Conservation (phyloP, 2,888 invertebrate species). For the Oscheius sp. region DNA sequence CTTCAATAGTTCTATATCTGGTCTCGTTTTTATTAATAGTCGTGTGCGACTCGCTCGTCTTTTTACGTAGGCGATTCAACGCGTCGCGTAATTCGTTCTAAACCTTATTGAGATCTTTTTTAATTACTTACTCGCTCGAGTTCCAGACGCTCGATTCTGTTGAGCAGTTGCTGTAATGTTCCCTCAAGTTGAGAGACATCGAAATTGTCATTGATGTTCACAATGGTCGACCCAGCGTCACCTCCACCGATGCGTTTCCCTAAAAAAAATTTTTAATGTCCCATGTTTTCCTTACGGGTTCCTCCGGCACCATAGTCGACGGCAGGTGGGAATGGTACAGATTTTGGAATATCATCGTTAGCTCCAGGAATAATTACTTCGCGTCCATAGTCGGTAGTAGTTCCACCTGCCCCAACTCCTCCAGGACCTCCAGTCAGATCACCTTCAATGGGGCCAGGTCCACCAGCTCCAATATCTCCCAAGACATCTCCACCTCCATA, state of each 20-base stretch:
- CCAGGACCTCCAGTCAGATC: not conserved
- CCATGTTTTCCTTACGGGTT: not conserved
- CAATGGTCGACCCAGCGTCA: constrained; percentile 46
- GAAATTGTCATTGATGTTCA: constrained; percentile 55
- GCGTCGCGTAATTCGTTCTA: constrained; percentile 67
- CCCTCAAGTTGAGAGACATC: constrained; percentile 62
- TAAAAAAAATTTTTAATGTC: not conserved
- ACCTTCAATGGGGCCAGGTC: constrained; percentile 47
- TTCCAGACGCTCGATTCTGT: constrained; percentile 65
- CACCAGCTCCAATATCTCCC: constrained; percentile 20
- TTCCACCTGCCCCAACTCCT: constrained; percentile 2
- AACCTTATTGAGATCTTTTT: constrained; percentile 14
- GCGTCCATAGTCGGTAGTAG: constrained; percentile 41
- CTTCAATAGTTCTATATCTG: constrained; percentile 65
- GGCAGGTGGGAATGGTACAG: constrained; percentile 62
- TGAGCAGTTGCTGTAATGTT: constrained; percentile 62
- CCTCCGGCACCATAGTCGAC: constrained; percentile 44
- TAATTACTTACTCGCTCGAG: constrained; percentile 52
- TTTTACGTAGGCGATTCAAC: constrained; percentile 67
- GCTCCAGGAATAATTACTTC: constrained; percentile 52
- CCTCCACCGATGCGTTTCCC: constrained; percentile 17
- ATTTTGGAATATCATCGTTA: constrained; percentile 56
- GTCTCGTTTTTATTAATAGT: constrained; percentile 66
- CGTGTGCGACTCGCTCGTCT: constrained; percentile 65
- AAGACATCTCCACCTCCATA: constrained; percentile 25